Base-by-base conservation (phyloP, 2,888 invertebrate species). In the Eurytoma adleriae region DNA sequence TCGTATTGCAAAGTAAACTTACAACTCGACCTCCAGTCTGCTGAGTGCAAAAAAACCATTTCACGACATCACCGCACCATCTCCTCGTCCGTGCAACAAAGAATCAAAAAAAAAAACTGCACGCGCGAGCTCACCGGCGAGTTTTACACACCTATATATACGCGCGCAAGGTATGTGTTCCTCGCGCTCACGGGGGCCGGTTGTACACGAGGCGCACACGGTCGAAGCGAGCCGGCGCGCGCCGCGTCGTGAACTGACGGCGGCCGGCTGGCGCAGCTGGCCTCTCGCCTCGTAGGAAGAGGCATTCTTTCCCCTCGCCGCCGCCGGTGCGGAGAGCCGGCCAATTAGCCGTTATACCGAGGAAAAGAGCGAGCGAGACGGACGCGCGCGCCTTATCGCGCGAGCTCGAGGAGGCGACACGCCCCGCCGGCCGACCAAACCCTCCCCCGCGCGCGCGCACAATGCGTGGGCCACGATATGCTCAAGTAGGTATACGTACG, bases 331-430 rank as follows among this genome's bases (percentile, higher is more conserved):
- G 87, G 86, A 88, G 88, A 88, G 86, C 88, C 88, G 89, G 90
- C 86, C 89, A 89, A 90, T 90, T 90, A 89, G 89, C 90, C 89
- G 89, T 89, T 90, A 89, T 88, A 87, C 86, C 85, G 81, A 80
- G 83, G 24, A n/a, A 85, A 83, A 83, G 86, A 85, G 85, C 86
- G 64, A 62, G 73, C n/a, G 62, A 61, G 27, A n/a, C 64, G 64
- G 12, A 30, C 24, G 59, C 16, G 59, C 64, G n/a, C 27, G 73
- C 12, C 30, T 40, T 57, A 70, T 61, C 50, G 71, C 50, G 20
- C 40, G 24, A 3, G 66, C 13, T 57, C 27, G 62, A 52, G 52
- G 18, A 52, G 20, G 72, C 73, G 73, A 66, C 73, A 73, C 73
- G 73, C 73, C 73, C 64, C 64, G 64, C 12, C 40, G n/a, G 40